A percentile compares a stretch with the other conserved stretches of the same genome.
Evolutionary conservation across 2,797 vertebrate genomes (phyloP).

Genomic region (Nannoperca obscura): DNA sequence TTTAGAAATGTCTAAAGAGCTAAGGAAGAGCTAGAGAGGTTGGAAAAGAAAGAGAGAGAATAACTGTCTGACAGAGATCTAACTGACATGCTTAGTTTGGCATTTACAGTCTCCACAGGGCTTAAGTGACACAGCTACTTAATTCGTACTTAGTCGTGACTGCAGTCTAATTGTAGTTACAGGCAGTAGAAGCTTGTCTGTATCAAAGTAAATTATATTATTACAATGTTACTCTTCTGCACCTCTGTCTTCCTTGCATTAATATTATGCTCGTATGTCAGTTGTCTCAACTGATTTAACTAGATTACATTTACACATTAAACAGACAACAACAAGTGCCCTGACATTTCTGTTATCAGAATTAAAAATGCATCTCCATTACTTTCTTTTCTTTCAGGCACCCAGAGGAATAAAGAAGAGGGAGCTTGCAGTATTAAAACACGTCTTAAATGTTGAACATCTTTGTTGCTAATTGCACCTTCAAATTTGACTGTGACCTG

Average conservation of each 20-base stretch:
- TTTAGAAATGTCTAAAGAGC: constrained; percentile 1
- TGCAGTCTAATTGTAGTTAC: constrained; percentile 36
- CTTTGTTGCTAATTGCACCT: no score
- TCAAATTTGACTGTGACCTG: no score
- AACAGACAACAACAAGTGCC: constrained; percentile 9
- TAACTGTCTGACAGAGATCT: constrained; percentile 50
- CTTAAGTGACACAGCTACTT: constrained; percentile 57
- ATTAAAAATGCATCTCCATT: neutral
- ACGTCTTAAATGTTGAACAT: no score
- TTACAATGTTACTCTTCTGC: neutral
- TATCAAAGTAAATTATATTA: constrained; percentile 26
- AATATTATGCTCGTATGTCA: constrained; percentile 6
- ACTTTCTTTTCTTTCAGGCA: neutral
- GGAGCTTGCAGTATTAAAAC: no score
- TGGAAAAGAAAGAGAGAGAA: constrained; percentile 4
- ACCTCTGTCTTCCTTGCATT: neutral
- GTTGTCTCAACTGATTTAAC: constrained; percentile 14
- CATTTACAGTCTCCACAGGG: constrained; percentile 71
- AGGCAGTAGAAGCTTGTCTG: constrained; percentile 25
- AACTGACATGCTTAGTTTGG: constrained; percentile 67
- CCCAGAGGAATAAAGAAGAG: no score
- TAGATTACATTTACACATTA: constrained; percentile 27
- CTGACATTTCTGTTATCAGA: neutral
- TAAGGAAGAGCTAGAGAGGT: neutral
- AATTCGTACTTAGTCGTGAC: constrained; percentile 47